Conservation (phyloP, 2,888 invertebrate species). For the Branchipolynoe longqiensis region DNA sequence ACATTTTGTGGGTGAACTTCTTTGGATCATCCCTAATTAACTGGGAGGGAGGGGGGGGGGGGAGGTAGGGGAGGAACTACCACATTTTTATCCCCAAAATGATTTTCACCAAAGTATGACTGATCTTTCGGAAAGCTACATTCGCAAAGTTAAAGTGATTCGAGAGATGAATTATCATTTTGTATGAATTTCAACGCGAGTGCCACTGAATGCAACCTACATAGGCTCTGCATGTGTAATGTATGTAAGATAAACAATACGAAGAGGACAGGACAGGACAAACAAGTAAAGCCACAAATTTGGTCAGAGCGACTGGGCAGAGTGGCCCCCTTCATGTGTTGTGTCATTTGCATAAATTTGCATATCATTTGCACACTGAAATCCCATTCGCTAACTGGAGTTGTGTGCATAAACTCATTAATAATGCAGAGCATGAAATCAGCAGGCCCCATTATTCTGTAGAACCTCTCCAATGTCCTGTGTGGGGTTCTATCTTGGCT, state of each 20-base stretch:
- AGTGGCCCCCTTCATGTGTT: slow-evolving; percentile 43
- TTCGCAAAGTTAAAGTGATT: background rate
- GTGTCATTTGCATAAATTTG: slow-evolving; percentile 50
- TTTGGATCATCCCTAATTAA: no score
- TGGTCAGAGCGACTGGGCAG: background rate
- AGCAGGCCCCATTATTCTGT: background rate
- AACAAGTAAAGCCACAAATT: slow-evolving; percentile 12
- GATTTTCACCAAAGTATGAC: background rate
- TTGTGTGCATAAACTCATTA: background rate
- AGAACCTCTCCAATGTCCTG: background rate
- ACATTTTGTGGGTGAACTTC: no score
- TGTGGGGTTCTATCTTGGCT: background rate
- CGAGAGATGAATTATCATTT: background rate
- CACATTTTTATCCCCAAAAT: background rate
- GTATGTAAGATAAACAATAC: background rate
- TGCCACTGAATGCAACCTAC: slow-evolving; percentile 37
- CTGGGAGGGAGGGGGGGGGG: no score
- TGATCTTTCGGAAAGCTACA: slow-evolving; percentile 11
- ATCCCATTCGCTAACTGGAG: no score
- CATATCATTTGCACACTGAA: slow-evolving; percentile 45
- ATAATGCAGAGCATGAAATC: background rate
- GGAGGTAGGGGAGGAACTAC: background rate
- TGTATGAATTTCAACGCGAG: background rate
- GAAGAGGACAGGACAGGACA: slow-evolving; percentile 8
- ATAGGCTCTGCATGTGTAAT: background rate